Conservation (phyloP, 2,113 vertebrate species). For the Prinia subflava region DNA sequence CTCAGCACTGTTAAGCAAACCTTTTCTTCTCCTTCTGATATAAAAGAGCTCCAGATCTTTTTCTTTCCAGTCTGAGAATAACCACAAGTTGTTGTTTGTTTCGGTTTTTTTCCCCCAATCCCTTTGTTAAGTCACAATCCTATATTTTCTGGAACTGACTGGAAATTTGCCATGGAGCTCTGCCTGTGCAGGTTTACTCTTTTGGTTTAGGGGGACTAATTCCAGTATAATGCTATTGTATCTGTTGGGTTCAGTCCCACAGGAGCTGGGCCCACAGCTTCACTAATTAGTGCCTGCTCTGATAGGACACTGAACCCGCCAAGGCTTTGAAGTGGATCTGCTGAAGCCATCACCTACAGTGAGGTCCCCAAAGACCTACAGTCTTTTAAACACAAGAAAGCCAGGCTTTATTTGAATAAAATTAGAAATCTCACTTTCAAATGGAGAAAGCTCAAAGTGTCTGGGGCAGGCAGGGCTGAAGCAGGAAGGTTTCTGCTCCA, state of each 20-base stretch:
- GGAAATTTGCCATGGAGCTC: not conserved
- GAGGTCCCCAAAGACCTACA: slow-evolving; percentile 34
- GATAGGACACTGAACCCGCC: slow-evolving; percentile 27
- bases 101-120: not conserved
- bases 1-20: not conserved
- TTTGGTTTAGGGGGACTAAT: not conserved
- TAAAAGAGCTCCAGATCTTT: not conserved
- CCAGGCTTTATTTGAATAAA: slow-evolving; percentile 50
- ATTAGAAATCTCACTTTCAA: slow-evolving; percentile 51
- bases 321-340: slow-evolving; percentile 62
- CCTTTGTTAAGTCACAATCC: not conserved
- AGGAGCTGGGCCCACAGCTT: not conserved
- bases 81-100: too few species aligned
- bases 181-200: not conserved
- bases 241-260: not conserved
- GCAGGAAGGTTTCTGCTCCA: not conserved
- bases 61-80: not conserved
- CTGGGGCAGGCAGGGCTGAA: not conserved
- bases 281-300: slow-evolving; percentile 36
- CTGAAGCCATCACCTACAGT: slow-evolving; percentile 45
- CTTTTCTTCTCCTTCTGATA: not conserved
- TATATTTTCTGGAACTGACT: not conserved
- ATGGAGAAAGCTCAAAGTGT: slow-evolving; percentile 4
- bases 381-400: slow-evolving; percentile 51
- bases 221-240: not conserved